Evolutionary conservation across 2,113 vertebrate species (phyloP).

Genomic region (Passer domesticus): DNA sequence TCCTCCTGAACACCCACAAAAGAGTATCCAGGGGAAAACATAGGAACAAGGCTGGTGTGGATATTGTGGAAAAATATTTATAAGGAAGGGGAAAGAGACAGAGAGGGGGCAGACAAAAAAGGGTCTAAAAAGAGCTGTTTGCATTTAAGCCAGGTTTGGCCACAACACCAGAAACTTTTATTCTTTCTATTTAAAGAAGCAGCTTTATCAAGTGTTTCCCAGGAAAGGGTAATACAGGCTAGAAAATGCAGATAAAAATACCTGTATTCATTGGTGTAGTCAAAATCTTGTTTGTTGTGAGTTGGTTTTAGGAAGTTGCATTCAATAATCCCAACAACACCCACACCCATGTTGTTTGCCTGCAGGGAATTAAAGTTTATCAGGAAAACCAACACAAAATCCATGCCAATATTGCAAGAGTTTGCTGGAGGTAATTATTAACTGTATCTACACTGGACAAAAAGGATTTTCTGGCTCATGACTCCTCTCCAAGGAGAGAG

Average conservation of each 20-base stretch:
- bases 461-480: not conserved
- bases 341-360: constrained; percentile 89
- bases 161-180: not conserved
- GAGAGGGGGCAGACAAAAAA: not conserved
- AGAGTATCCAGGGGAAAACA: not conserved
- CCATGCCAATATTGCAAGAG: not conserved
- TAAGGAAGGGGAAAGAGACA: not conserved
- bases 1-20: not conserved
- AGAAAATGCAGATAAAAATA: constrained; percentile 52
- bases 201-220: not conserved
- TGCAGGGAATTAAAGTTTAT: constrained; percentile 64
- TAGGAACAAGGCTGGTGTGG: not conserved
- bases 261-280: constrained; percentile 95
- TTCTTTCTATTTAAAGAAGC: not conserved
- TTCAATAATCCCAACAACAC: constrained; percentile 92
- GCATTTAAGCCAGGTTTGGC: not conserved
- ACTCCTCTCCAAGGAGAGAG: not conserved
- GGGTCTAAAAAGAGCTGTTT: not conserved
- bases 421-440: not conserved
- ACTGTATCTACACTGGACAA: not conserved
- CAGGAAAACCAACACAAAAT: not conserved
- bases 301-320: constrained; percentile 94
- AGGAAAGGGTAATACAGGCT: not conserved
- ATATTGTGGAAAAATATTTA: not conserved
- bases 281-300: constrained; percentile 97